Base-by-base conservation (phyloP, 2,888 invertebrate genomes). In the Drosophila putrida region DNA sequence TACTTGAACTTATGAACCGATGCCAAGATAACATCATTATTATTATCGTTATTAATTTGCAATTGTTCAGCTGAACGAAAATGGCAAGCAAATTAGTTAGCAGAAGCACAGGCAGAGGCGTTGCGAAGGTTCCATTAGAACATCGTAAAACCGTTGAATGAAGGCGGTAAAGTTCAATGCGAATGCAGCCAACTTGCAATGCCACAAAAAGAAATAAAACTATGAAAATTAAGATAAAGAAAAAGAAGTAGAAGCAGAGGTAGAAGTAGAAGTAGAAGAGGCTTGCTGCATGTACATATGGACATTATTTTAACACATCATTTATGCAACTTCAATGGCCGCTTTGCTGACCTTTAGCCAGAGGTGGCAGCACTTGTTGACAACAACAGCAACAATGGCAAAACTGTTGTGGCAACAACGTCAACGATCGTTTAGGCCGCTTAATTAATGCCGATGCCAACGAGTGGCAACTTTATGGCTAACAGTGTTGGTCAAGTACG, bases 151-250 rank as follows among this genome's bases (percentile, higher is more conserved):
- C 39, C 60, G 68, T 43, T 59, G 49, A 61, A 54, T 20, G 60
- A 59, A 73, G 75, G 66, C 88, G 85, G 68, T 71, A 82, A 69
- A 88, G 78, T 86, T 88, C 76, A 86, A 88, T 82, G 83, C 75
- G 69, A 87, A 69, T 80, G 68, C 63, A 58, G 66, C 41, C 25
- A 51, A 27, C 4, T 15, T 20, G 43, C 54, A 63, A 68, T 70
- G 76, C 60, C 63, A 70, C 58, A 33, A 53, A 55, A 33, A 39
- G 55, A 38, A 33, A 49, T 39, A 46, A 46, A 53, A 46, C 61
- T 50, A 51, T 51, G 31, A 39, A 53, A 51, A 28, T 38, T 39
- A 51, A 41, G 31, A 27, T 11, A 11, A 1, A 6, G 3, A 9
- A 27, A 20, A 9, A 35, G 13, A 20, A 41, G 46, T 8, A 36